These are phyloP conservation scores for Schrankia costaestrigalis DNA, from an alignment of 2,888 invertebrate genomes.

Conservation along the genomic window DNA sequence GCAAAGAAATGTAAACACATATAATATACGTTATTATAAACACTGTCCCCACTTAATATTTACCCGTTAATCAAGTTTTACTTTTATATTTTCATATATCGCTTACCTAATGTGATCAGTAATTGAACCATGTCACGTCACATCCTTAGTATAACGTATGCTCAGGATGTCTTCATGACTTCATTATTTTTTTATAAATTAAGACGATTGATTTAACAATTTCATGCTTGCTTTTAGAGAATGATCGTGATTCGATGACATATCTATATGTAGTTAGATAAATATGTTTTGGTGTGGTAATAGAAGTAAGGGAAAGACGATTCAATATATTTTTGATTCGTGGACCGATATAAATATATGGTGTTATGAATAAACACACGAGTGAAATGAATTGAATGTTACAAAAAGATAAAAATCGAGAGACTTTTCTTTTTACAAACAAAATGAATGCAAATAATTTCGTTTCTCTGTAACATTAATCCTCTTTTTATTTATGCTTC, in stretches of 20 bases:
- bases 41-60: too few species aligned
- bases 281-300: conserved; percentile 67
- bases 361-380: conserved; percentile 14
- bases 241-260: conserved; percentile 76
- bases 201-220: too few species aligned
- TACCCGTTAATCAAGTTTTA: too few species aligned
- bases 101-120: too few species aligned
- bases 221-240: conserved; percentile 69
- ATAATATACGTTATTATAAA: too few species aligned
- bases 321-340: conserved; percentile 39
- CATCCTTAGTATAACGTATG: too few species aligned
- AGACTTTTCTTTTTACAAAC: conserved; percentile 11
- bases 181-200: too few species aligned
- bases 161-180: conserved; percentile 23
- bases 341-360: conserved; percentile 21
- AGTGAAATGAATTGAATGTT: conserved; percentile 16
- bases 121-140: too few species aligned
- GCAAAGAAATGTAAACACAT: conserved; percentile 10
- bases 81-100: too few species aligned
- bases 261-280: conserved; percentile 76
- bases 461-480: conserved; percentile 13
- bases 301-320: conserved; percentile 38
- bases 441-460: conserved; percentile 18
- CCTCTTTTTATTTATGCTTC: conserved; percentile 27
- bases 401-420: conserved; percentile 7